These are phyloP conservation scores for Oscarella lobularis DNA, from an alignment of 37 sponge, comb jelly and placozoan species.

Conservation along the genomic window DNA sequence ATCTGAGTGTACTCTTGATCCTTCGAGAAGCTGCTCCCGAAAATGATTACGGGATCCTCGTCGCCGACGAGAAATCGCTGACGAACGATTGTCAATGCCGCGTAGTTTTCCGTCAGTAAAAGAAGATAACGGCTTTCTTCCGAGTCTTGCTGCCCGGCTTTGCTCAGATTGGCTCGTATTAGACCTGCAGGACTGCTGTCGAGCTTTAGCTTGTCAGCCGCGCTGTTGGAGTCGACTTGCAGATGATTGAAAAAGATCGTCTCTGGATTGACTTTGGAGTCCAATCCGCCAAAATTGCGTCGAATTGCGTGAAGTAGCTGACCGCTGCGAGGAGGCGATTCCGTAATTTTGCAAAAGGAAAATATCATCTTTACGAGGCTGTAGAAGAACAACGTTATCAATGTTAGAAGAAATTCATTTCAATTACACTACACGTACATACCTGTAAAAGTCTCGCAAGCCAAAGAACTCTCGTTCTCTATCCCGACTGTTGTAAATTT, in stretches of 20 bases:
- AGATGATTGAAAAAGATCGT: neutral
- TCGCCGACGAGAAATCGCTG: conserved; percentile 10
- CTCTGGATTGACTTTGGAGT: neutral
- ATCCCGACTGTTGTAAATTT: neutral
- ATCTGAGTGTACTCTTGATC: conserved; percentile 92
- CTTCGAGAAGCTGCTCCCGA: conserved; percentile 87
- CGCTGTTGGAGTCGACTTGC: no score
- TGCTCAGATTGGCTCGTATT: conserved; percentile 1
- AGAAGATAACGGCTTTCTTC: conserved; percentile 78
- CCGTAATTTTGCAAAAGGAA: conserved; percentile 43
- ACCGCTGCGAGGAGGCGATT: conserved; percentile 18
- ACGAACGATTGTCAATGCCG: conserved; percentile 68
- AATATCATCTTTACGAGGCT: conserved; percentile 91
- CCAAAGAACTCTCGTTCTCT: conserved; percentile 75
- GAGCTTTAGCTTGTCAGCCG: neutral
- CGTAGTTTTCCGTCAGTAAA: conserved; percentile 80
- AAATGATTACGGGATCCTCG: conserved; percentile 54
- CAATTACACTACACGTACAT: no score
- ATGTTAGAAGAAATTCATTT: no score
- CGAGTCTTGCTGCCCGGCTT: neutral
- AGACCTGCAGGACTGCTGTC: neutral
- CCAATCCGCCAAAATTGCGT: conserved; percentile 77
- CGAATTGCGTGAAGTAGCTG: conserved; percentile 68
- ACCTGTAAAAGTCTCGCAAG: conserved; percentile 86
- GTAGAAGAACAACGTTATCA: no score